Conservation (phyloP, 2,888 invertebrate species). For the Eristalinus sepulchralis region DNA sequence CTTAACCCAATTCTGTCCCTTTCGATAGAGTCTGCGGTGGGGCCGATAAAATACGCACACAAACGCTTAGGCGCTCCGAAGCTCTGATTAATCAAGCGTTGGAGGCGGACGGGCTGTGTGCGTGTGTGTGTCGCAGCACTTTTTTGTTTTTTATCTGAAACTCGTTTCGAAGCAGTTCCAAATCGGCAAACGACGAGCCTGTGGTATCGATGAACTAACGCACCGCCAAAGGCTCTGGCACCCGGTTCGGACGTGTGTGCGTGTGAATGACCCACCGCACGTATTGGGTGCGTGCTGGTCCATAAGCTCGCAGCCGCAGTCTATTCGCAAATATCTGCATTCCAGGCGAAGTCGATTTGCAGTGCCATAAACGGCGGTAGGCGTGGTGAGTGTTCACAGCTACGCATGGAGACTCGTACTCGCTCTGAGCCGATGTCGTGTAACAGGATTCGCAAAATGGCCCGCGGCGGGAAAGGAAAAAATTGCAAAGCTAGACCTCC, state of each 20-base stretch:
- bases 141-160: slow-evolving; percentile 59
- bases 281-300: slow-evolving; percentile 49
- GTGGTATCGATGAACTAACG: slow-evolving; percentile 45
- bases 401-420: slow-evolving; percentile 46
- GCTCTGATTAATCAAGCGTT: slow-evolving; percentile 65
- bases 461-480: slow-evolving; percentile 43
- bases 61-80: slow-evolving; percentile 1
- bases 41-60: slow-evolving; percentile 57
- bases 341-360: slow-evolving; percentile 50
- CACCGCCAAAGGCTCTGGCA: slow-evolving; percentile 21
- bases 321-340: slow-evolving; percentile 35
- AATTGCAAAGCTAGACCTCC: slow-evolving; percentile 23
- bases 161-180: slow-evolving; percentile 49
- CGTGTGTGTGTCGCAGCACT: slow-evolving; percentile 44
- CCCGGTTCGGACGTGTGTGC: slow-evolving; percentile 37
- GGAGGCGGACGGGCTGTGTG: slow-evolving; percentile 43
- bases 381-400: slow-evolving; percentile 52
- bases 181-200: slow-evolving; percentile 50
- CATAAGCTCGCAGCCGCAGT: slow-evolving; percentile 29
- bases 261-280: slow-evolving; percentile 30
- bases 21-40: slow-evolving; percentile 64
- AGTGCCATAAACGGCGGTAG: slow-evolving; percentile 48
- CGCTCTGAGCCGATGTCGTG: slow-evolving; percentile 19
- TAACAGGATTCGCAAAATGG: slow-evolving; percentile 59
- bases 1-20: slow-evolving; percentile 71